Base-by-base conservation (phyloP, 2,113 vertebrate species). In the Cyanoderma ruficeps region DNA sequence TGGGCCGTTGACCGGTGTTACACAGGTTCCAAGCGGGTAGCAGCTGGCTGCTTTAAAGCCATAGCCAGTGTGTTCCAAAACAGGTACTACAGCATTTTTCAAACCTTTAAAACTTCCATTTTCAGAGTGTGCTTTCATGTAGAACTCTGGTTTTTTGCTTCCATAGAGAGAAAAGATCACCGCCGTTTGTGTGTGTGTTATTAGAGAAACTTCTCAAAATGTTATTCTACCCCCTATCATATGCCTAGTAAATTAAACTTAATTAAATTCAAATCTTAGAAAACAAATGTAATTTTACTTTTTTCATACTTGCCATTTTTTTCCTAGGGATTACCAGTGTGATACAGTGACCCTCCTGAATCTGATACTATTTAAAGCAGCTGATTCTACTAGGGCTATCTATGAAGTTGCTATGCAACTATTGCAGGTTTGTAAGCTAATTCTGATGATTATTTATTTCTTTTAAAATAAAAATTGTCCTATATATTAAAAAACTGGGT, bases 381-480 rank as follows among this genome's bases (percentile, higher is more conserved):
- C 99, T 59, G 99, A 99, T 97, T 99, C 99, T 94, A 98, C 99
- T 89, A 98, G 99, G 97, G 98, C 99, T 77, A 98, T 99, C 95
- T 99, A 99, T 96, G 99, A 99, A 97, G 98, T 98, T 93, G 99
- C 99, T 96, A 99, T 99, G 99, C 99, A 99, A 97, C 98, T 99
- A 74, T 97, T 99, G 94, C 99, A 99, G 99, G 99, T 99, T 90
- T 79, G 98, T 98, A 93, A 94, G 42, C 67, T 53, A 83, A 78
- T 75, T 69, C 19, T 55, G 6, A n/a, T 80, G 68, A 11, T 27
- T 27, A 4, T n/a, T 14, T 75, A 68, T 53, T 68, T 71, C 2
- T 74, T 85, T 75, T 71, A 35, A 76, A 77, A 27, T 46, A 41
- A 30, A 6, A 49, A 53, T 52, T 78, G 11, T 56, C 46, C 47